Conservation (phyloP, 2,888 invertebrate species). For the Eupithecia subfuscata region DNA sequence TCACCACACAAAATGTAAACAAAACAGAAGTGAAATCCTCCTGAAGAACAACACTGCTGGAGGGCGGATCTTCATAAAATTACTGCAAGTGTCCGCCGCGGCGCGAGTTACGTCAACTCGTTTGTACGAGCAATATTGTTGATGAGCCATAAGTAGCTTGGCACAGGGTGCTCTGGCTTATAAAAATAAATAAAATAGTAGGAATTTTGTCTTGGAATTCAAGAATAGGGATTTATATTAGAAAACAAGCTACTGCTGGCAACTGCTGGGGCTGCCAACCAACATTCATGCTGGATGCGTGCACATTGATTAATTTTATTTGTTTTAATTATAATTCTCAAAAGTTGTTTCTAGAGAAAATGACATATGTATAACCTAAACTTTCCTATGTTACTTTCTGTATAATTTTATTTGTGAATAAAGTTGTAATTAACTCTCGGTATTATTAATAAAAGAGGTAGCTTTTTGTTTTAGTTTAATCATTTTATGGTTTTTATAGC, state of each 20-base stretch:
- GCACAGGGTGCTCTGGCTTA: constrained; percentile 38
- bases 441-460: background rate
- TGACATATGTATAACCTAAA: too few species aligned
- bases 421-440: too few species aligned
- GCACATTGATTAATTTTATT: background rate
- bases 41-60: constrained; percentile 39
- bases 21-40: constrained; percentile 24
- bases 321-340: background rate
- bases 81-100: constrained; percentile 61
- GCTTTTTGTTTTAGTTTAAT: background rate
- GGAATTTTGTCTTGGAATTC: background rate
- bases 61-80: constrained; percentile 66
- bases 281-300: background rate
- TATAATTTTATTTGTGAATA: too few species aligned
- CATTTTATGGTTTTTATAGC: background rate
- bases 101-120: constrained; percentile 63
- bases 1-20: constrained; percentile 23
- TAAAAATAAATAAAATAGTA: background rate
- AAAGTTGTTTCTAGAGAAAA: background rate
- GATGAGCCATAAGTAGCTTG: constrained; percentile 52
- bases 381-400: too few species aligned
- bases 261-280: too few species aligned
- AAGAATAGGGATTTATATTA: background rate
- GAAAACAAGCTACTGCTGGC: background rate
- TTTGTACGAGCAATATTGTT: constrained; percentile 62